A percentile compares a stretch with the other conserved stretches of the same genome.
These are phyloP conservation scores for Philhelius pedissequus DNA, from an alignment of 2,888 invertebrate genomes.

Conservation along the genomic window DNA sequence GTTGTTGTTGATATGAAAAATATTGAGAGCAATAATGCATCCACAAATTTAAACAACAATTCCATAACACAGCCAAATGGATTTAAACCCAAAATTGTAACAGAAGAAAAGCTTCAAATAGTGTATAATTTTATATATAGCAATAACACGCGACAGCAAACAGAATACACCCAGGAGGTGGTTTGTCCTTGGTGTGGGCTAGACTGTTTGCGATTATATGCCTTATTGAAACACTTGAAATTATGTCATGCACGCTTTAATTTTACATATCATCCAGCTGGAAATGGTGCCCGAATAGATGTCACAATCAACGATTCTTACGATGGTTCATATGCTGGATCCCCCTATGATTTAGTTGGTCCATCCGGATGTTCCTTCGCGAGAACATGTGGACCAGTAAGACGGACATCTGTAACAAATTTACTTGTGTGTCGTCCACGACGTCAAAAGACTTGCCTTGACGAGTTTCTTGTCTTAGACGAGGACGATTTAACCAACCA, in stretches of 20 bases:
- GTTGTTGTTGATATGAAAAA: conserved; percentile 49
- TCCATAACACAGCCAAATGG: conserved; percentile 70
- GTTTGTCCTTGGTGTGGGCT: conserved; percentile 98
- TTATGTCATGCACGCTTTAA: conserved; percentile 95
- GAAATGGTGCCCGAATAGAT: conserved; percentile 91
- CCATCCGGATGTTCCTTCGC: conserved; percentile 86
- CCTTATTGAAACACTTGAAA: conserved; percentile 94
- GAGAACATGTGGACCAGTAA: conserved; percentile 82
- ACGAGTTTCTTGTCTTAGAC: conserved; percentile 93
- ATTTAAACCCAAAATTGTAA: conserved; percentile 41
- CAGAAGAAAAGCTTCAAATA: conserved; percentile 85
- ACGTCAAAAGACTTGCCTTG: conserved; percentile 82
- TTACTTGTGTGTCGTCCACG: conserved; percentile 83
- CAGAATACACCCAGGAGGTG: conserved; percentile 94
- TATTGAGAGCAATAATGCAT: conserved; percentile 48
- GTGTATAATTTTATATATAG: conserved; percentile 98
- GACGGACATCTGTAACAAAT: conserved; percentile 83
- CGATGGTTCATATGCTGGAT: conserved; percentile 96
- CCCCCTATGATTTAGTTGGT: conserved; percentile 92
- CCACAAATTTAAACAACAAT: conserved; percentile 73
- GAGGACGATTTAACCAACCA: conserved; percentile 92
- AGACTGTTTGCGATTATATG: conserved; percentile 92
- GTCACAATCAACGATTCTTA: conserved; percentile 96
- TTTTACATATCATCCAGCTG: conserved; percentile 85
- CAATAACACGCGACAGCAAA: conserved; percentile 96